A percentile compares a stretch with the other conserved stretches of the same genome.
Conservation (phyloP, 2,113 vertebrate genomes). For the Enhydra lutris region DNA sequence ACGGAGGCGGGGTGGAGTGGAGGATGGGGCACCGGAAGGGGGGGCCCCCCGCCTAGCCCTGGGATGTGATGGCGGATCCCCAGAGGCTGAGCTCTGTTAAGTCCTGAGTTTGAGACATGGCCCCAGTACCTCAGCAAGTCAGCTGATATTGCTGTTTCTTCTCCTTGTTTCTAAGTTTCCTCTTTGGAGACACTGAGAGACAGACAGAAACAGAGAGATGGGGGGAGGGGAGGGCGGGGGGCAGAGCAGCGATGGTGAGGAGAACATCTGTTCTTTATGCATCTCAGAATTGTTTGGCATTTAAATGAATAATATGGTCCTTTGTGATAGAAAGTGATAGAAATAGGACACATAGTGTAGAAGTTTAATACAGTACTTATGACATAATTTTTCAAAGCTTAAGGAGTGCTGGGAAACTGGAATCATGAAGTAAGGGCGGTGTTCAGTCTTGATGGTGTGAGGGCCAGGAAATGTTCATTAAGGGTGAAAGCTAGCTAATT, state of each 20-base stretch:
- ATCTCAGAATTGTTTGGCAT: not conserved
- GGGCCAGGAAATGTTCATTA: not conserved
- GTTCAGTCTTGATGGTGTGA: not conserved
- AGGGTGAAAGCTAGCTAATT: not conserved
- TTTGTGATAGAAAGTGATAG: not conserved
- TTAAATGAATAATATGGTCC: not conserved
- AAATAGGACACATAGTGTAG: not conserved
- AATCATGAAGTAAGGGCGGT: not conserved
- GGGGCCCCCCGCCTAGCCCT: too few species aligned
- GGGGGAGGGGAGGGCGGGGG: not conserved
- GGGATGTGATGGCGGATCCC: not conserved
- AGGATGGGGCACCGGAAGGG: not conserved
- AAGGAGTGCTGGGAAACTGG: not conserved
- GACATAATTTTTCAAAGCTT: not conserved
- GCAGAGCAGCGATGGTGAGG: not conserved
- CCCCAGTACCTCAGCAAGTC: not conserved
- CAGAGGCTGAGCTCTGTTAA: not conserved
- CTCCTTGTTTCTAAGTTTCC: not conserved
- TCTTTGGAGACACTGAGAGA: not conserved
- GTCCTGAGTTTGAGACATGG: not conserved
- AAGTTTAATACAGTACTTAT: not conserved
- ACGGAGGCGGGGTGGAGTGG: not conserved
- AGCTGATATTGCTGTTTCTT: not conserved
- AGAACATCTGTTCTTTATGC: not conserved
- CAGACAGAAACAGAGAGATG: not conserved